These are phyloP conservation scores for Spialia ferax DNA, from an alignment of 2,888 invertebrate species.

Conservation along the genomic window DNA sequence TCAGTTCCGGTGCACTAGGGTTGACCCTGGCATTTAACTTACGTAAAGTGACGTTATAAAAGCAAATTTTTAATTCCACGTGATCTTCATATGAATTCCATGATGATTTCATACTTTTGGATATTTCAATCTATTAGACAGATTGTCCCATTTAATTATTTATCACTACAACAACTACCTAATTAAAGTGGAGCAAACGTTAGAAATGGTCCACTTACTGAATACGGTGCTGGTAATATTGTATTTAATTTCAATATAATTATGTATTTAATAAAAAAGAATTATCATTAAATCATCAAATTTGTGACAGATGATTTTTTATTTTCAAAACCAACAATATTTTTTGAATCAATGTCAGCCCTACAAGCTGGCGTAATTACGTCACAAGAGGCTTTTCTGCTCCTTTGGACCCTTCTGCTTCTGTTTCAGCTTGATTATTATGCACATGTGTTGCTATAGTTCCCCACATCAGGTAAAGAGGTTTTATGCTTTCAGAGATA, in stretches of 20 bases:
- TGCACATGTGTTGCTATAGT: conserved; percentile 31
- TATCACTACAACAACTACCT: no score
- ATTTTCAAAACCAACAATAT: neutral
- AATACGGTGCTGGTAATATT: no score
- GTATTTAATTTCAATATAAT: no score
- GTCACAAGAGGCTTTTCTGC: conserved; percentile 39
- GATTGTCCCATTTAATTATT: no score
- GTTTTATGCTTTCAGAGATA: conserved; percentile 26
- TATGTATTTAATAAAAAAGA: no score
- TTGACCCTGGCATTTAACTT: neutral
- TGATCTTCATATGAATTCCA: no score
- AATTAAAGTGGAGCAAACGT: no score
- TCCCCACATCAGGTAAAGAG: conserved; percentile 25
- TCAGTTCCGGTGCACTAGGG: conserved; percentile 26
- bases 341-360: conserved; percentile 11
- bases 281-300: no score
- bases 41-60: neutral
- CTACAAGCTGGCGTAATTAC: conserved; percentile 33
- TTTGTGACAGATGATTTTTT: no score
- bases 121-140: no score
- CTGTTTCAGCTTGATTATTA: conserved; percentile 38
- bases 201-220: no score
- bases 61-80: neutral
- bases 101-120: no score
- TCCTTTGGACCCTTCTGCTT: conserved; percentile 35